phyloP scores from a whole-genome alignment of 1,140 invertebrate genomes.

The Choristoneura fumiferana region DNA sequence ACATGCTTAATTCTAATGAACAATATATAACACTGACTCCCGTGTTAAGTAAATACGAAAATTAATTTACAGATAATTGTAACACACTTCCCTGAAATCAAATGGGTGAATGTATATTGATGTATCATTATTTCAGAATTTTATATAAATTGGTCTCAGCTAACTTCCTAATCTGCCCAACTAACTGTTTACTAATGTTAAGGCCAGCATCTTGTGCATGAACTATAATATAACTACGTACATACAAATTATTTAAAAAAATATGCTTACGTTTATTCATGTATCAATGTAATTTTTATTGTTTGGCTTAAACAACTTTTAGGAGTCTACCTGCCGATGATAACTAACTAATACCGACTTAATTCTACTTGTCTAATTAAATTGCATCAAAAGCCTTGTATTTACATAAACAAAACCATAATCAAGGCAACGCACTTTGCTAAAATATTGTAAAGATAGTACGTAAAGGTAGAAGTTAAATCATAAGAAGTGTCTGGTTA shows the following conservation, averaged over 20 bases:
- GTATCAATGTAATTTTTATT: background rate
- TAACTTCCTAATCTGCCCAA: background rate
- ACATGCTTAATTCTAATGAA: background rate
- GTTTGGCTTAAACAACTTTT: background rate
- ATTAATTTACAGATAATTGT: slow-evolving; percentile 5
- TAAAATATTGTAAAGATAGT: slow-evolving; percentile 7
- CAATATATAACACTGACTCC: slow-evolving; percentile 1
- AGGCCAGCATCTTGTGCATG: slow-evolving; percentile 1
- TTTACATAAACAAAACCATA: slow-evolving; percentile 4
- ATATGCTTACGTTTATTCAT: too few relatives aligned
- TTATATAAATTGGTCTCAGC: too few relatives aligned
- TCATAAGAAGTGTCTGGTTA: slow-evolving; percentile 16
- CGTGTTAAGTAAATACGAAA: background rate
- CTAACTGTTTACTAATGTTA: slow-evolving; percentile 4
- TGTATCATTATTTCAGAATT: too few relatives aligned
- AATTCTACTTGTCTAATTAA: background rate
- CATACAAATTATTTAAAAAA: background rate
- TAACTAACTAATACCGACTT: background rate
- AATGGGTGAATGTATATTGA: too few relatives aligned
- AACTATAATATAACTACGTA: background rate
- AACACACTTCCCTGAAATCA: background rate
- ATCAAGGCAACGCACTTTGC: slow-evolving; percentile 2
- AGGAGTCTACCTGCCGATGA: background rate
- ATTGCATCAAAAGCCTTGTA: background rate
- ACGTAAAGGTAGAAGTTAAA: background rate